phyloP scores from a whole-genome alignment of 2,113 vertebrate species.

The Cyanistes caeruleus region DNA sequence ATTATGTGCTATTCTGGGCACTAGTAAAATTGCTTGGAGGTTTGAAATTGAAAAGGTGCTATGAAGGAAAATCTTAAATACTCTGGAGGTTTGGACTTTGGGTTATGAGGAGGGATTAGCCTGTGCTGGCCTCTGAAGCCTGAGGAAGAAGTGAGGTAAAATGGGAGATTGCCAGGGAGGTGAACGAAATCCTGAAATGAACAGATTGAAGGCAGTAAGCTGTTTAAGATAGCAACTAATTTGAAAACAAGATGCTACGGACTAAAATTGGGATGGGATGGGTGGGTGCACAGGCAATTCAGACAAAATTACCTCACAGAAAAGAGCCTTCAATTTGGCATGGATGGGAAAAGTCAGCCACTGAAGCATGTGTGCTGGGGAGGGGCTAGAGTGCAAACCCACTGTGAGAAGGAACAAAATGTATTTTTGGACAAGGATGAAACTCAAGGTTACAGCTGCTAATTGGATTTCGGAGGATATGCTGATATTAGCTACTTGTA shows the following conservation, averaged over 20 bases:
- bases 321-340: conserved; percentile 16
- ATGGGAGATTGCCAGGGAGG: conserved; percentile 7
- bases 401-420: not conserved
- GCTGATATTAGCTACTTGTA: conserved; percentile 25
- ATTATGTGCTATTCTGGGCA: not conserved
- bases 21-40: conserved; percentile 1
- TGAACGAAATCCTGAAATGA: not conserved
- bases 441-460: conserved; percentile 35
- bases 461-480: conserved; percentile 58
- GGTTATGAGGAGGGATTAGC: conserved; percentile 38
- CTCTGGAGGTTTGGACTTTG: not conserved
- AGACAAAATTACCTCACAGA: conserved; percentile 28
- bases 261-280: conserved; percentile 43
- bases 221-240: conserved; percentile 55
- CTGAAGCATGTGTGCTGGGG: not conserved
- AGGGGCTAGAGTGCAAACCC: not conserved
- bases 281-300: conserved; percentile 53
- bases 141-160: conserved; percentile 27
- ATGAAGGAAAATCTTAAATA: conserved; percentile 16
- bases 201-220: conserved; percentile 40
- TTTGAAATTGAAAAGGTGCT: conserved; percentile 38
- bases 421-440: conserved; percentile 14
- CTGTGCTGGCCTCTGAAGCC: conserved; percentile 7
- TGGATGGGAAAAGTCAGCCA: not conserved
- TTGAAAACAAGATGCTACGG: conserved; percentile 46